phyloP scores from a whole-genome alignment of 2,797 vertebrate genomes.

The Adelosebastes latens region DNA sequence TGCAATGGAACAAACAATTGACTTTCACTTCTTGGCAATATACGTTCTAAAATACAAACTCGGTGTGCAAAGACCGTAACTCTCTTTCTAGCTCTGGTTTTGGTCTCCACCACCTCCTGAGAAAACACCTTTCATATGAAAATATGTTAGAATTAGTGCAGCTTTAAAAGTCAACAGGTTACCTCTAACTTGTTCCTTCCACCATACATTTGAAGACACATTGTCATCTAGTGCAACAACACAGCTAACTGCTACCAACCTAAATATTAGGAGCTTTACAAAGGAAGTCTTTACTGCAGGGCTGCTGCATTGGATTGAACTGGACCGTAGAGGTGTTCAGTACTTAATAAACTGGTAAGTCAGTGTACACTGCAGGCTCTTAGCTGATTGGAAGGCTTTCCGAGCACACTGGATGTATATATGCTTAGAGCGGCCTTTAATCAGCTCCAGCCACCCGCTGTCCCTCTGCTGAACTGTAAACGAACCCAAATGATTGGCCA shows the following conservation, averaged over 20 bases:
- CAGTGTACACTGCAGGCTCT: conserved; percentile 7
- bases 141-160: background rate
- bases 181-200: background rate
- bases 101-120: background rate
- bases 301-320: background rate
- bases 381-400: conserved; percentile 25
- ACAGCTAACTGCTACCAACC: background rate
- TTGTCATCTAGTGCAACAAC: background rate
- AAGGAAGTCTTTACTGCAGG: background rate
- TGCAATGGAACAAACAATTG: too few species aligned
- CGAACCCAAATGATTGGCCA: conserved; percentile 32
- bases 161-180: background rate
- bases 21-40: too few species aligned
- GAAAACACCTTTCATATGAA: background rate
- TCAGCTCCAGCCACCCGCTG: conserved; percentile 7
- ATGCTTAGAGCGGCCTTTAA: conserved; percentile 25
- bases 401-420: conserved; percentile 8
- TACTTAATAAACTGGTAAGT: background rate
- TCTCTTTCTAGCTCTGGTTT: background rate
- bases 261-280: background rate
- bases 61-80: rapidly evolving
- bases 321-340: background rate
- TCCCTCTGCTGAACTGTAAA: conserved; percentile 42
- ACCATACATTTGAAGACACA: background rate
- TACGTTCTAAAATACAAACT: too few species aligned